Percentiles rank a stretch among this genome's conserved stretches.
Conservation (phyloP, 2,113 vertebrate genomes). For the Seriola quinqueradiata region DNA sequence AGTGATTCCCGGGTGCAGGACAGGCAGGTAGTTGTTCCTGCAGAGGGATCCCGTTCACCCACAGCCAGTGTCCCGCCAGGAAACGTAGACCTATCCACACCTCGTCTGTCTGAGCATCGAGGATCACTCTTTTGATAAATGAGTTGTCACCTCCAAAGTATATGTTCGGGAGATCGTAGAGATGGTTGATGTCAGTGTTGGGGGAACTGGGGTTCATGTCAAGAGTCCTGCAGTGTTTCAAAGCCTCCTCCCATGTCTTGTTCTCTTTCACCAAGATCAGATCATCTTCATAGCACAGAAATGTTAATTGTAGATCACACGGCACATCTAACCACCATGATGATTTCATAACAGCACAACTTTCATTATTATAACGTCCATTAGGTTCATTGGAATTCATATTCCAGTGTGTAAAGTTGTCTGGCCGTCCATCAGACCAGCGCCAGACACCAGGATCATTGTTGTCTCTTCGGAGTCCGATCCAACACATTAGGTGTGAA, state of each 20-base stretch:
- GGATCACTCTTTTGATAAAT: neutral
- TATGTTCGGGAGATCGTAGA: neutral
- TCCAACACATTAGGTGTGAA: no score
- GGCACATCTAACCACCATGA: fast-evolving
- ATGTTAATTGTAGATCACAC: neutral
- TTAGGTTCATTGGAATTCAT: neutral
- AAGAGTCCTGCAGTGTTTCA: slow-evolving; percentile 30
- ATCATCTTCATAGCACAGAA: slow-evolving; percentile 32
- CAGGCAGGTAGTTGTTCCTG: neutral
- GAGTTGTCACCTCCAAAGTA: neutral
- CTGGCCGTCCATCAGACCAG: no score
- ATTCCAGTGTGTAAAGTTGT: neutral
- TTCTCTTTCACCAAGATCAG: slow-evolving; percentile 46
- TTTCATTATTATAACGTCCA: neutral
- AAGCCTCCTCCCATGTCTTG: slow-evolving; percentile 39
- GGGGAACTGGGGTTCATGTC: neutral
- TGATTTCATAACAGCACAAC: neutral
- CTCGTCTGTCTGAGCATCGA: slow-evolving; percentile 4
- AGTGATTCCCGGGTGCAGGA: slow-evolving; percentile 5
- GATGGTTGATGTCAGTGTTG: neutral
- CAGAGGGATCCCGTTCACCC: slow-evolving; percentile 10
- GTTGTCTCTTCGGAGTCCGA: no score
- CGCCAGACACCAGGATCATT: no score
- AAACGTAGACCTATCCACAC: slow-evolving; percentile 37
- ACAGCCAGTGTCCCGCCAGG: slow-evolving; percentile 43